Evolutionary conservation across 2,797 vertebrate genomes (phyloP).

Genomic region (Enteromius treurensis): DNA sequence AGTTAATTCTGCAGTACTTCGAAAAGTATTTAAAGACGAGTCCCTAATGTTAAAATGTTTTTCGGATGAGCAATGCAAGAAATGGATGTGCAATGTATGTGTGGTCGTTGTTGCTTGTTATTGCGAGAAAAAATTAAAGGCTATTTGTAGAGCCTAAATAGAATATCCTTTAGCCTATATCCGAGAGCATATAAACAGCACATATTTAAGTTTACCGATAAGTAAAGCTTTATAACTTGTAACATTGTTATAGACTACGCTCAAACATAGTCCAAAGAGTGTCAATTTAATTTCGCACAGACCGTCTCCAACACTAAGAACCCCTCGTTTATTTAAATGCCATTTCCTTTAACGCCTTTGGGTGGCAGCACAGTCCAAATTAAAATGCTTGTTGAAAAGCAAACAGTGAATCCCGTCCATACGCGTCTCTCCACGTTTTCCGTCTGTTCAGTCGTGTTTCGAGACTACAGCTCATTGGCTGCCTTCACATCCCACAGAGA

Average conservation of each 20-base stretch:
- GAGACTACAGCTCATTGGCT: neutral
- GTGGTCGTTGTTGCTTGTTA: neutral
- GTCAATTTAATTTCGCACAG: neutral
- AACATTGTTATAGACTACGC: neutral
- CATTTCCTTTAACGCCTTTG: conserved; percentile 50
- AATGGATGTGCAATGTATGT: neutral
- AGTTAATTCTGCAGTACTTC: no score
- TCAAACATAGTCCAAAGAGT: neutral
- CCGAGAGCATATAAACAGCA: neutral
- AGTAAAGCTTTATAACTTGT: neutral
- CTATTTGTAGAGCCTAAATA: neutral
- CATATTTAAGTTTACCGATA: neutral
- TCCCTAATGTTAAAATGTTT: neutral
- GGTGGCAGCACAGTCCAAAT: conserved; percentile 60
- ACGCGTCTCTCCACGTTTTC: neutral
- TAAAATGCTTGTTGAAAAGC: conserved; percentile 16
- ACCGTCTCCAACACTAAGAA: neutral
- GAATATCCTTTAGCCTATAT: neutral
- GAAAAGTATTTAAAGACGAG: neutral
- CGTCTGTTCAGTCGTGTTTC: neutral
- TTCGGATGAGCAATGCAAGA: neutral
- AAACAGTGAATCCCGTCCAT: conserved; percentile 18
- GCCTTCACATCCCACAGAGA: conserved; percentile 2
- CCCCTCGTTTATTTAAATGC: conserved; percentile 6
- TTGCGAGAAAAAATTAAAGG: neutral